Base-by-base conservation (phyloP, 2,888 invertebrate species). In the Pammene aurita region DNA sequence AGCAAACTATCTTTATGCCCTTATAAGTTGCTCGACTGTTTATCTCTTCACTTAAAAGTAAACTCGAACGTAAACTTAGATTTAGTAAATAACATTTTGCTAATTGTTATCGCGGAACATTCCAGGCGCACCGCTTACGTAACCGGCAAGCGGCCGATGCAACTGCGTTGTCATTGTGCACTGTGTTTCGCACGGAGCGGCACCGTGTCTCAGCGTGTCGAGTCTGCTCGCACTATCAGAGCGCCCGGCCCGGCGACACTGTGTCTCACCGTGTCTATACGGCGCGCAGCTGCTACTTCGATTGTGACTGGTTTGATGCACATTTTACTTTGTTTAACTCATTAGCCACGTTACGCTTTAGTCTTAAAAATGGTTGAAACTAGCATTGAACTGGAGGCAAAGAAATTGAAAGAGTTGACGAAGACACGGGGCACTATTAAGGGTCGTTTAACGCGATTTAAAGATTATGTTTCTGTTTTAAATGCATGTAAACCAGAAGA, bases 231-330 rank as follows among this genome's bases (percentile, higher is more conserved):
- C n/a, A n/a, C n/a, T n/a, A n/a, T n/a, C n/a, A n/a, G n/a, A n/a
- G n/a, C n/a, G n/a, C n/a, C n/a, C n/a, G n/a, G n/a, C n/a, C n/a
- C n/a, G n/a, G n/a, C n/a, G n/a, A n/a, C n/a, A n/a, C n/a, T n/a
- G n/a, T n/a, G 42, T 42, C 42, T 42, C 42, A 42, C 42, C 42
- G 42, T 42, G 42, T 42, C 42, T 42, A 2, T 9, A 10, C 42
- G 42, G 10, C 42, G 42, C 42, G 10, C 10, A 42, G 42, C 26
- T 16, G 52, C 41, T 16, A 18, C 48, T 18, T 18, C 41, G 11
- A 11, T 18, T 13, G 35, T 14, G 38, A 10, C 62, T 52, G 62
- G 62, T 62, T 62, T 62, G 62, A 35, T 62, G 52, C 52, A 62
- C 52, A 52, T 62, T 62, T 62, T 42, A 42, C 42, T 18, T 18